Base-by-base conservation (phyloP, 2,113 vertebrate species). In the Gallinago undulata region DNA sequence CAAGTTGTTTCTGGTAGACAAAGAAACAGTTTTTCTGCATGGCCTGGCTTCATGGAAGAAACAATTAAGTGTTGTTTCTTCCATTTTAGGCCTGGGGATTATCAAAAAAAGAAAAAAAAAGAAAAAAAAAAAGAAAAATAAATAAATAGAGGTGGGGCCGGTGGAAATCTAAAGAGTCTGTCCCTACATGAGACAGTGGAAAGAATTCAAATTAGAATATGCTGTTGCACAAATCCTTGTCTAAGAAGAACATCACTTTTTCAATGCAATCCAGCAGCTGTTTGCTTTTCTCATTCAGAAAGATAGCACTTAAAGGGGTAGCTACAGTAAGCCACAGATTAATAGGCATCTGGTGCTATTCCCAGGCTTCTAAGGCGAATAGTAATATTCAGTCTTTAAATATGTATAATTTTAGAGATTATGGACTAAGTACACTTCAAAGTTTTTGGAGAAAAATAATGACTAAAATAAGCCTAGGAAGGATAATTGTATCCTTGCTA, bases 251-350 rank as follows among this genome's bases (percentile, higher is more conserved):
- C 56, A 87, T 82, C 9, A 63, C 11, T 66, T 89, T 82, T 57
- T 48, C 37, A 64, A 39, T 7, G 11, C 21, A 91, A 37, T 69
- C 74, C 69, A 92, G 70, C 48, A 93, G 67, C 67, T 96, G 67
- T 87, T 96, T 88, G 69, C 41, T 95, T 80, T 95, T 69, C 90
- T 95, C 15, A 48, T 76, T 90, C 69, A 91, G 74, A 94, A 93
- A 95, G 68, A 93, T 67, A 93, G 84, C 41, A 82, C n/a, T 80
- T 92, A 66, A 80, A 90, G 73, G 35, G 37, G 27, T 39, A 78
- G 72, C 70, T 80, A 87, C 19, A 53, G 37, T 35, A 72, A 76
- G 1, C 51, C 33, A 66, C 9, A 53, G 74, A 57, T 73, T 91
- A 94, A 87, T n/a, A 67, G 17, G 37, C 92, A 95, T 60, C 84